A percentile compares a stretch with the other conserved stretches of the same genome.
These are phyloP conservation scores for Podabrus alpinus DNA, from an alignment of 2,888 invertebrate species.

Conservation along the genomic window DNA sequence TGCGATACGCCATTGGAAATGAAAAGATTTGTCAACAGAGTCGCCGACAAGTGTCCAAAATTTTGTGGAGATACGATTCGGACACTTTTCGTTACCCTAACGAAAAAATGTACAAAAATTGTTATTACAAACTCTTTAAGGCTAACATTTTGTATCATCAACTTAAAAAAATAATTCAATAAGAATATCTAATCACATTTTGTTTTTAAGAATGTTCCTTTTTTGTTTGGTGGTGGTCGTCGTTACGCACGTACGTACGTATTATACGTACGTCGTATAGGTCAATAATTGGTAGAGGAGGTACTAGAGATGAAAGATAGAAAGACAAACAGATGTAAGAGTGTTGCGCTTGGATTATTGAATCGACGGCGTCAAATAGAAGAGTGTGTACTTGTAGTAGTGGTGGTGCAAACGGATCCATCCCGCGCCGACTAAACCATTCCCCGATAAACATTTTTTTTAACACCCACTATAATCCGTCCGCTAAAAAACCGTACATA, in stretches of 20 bases:
- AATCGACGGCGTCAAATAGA: background rate
- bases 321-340: background rate
- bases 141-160: conserved; percentile 28
- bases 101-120: background rate
- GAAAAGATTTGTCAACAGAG: background rate
- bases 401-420: background rate
- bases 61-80: background rate
- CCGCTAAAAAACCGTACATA: conserved; percentile 8
- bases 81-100: background rate
- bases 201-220: conserved; percentile 29
- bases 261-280: no score
- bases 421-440: background rate
- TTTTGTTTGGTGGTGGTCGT: conserved; percentile 2
- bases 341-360: background rate
- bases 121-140: conserved; percentile 22
- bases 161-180: conserved; percentile 32
- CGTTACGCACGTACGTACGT: background rate
- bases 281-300: background rate
- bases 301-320: background rate
- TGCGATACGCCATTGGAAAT: background rate
- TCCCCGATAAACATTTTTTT: background rate
- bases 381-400: background rate
- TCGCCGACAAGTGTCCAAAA: background rate
- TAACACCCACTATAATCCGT: conserved; percentile 17
- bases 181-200: conserved; percentile 29